These are phyloP conservation scores for Acipenser ruthenus DNA, from an alignment of 2,797 vertebrate genomes.

Conservation along the genomic window DNA sequence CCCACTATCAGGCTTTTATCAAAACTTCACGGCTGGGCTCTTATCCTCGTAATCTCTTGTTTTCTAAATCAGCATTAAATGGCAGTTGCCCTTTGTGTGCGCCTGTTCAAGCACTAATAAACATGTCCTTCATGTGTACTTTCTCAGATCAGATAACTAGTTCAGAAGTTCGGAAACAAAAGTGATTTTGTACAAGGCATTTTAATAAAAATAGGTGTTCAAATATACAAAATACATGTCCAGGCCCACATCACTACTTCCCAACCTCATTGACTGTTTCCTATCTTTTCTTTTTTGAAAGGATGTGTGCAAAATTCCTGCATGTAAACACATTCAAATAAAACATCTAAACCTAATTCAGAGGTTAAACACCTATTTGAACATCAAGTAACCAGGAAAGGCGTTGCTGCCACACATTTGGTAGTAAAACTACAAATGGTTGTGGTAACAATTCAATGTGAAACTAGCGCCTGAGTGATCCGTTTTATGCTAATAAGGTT, in stretches of 20 bases:
- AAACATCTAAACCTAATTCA: conserved; percentile 45
- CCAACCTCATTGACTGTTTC: conserved; percentile 45
- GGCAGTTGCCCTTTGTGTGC: conserved; percentile 1
- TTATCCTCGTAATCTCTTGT: not conserved
- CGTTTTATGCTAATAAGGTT: conserved; percentile 22
- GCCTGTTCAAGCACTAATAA: not conserved
- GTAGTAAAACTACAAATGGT: conserved; percentile 64
- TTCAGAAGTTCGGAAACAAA: conserved; percentile 19
- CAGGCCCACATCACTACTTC: conserved; percentile 47
- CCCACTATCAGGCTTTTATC: not conserved
- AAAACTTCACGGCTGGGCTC: not conserved
- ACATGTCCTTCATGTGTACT: not conserved
- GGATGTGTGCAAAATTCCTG: conserved; percentile 52
- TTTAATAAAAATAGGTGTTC: conserved; percentile 50
- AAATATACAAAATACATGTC: conserved; percentile 50
- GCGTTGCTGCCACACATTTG: conserved; percentile 56
- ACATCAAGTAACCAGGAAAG: conserved; percentile 55
- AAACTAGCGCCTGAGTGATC: conserved; percentile 39
- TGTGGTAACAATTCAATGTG: conserved; percentile 63
- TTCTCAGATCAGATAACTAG: conserved; percentile 22
- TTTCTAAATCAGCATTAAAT: conserved; percentile 6
- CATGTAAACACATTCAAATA: conserved; percentile 67
- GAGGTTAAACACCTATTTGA: conserved; percentile 45
- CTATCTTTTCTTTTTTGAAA: conserved; percentile 45
- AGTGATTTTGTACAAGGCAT: conserved; percentile 30